Evolutionary conservation across 2,888 invertebrate species (phyloP).

Genomic region (Eudemis profundana): DNA sequence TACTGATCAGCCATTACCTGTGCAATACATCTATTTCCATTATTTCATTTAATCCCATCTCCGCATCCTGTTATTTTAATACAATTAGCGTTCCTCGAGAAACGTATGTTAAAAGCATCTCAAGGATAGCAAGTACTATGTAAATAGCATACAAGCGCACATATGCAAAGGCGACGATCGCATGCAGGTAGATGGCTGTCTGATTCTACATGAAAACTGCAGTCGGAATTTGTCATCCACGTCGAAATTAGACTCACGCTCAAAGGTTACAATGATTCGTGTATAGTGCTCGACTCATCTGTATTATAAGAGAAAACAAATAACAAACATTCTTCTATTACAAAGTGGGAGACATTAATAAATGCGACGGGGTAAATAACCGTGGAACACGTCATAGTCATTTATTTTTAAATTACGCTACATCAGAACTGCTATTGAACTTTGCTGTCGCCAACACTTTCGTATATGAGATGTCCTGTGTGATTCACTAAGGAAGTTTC

Average conservation of each 20-base stretch:
- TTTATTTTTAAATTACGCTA: slow-evolving; percentile 42
- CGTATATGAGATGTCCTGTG: neutral
- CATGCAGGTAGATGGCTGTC: slow-evolving; percentile 42
- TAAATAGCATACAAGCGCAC: slow-evolving; percentile 45
- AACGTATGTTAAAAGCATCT: slow-evolving; percentile 47
- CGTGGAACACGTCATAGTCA: slow-evolving; percentile 40
- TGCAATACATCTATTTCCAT: slow-evolving; percentile 16
- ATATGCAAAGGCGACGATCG: slow-evolving; percentile 45
- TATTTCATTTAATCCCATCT: slow-evolving; percentile 25
- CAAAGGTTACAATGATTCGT: slow-evolving; percentile 3
- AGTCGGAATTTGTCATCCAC: slow-evolving; percentile 10
- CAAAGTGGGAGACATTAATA: slow-evolving; percentile 43
- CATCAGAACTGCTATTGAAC: slow-evolving; percentile 31
- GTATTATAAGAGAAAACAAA: slow-evolving; percentile 31
- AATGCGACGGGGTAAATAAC: slow-evolving; percentile 44
- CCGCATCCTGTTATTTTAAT: slow-evolving; percentile 34
- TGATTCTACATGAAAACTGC: slow-evolving; percentile 36
- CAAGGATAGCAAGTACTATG: slow-evolving; percentile 51
- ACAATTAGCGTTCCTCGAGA: slow-evolving; percentile 40
- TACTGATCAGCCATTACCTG: slow-evolving; percentile 8
- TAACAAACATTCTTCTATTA: slow-evolving; percentile 32
- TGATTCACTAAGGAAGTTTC: slow-evolving; percentile 22
- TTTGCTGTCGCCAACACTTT: neutral
- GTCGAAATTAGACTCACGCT: slow-evolving; percentile 5
- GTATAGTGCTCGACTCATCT: slow-evolving; percentile 18